Evolutionary conservation across 2,113 vertebrate species (phyloP), one percentile per base, ranked within the genome.

Genomic region (Cheirogaleus medius): DNA sequence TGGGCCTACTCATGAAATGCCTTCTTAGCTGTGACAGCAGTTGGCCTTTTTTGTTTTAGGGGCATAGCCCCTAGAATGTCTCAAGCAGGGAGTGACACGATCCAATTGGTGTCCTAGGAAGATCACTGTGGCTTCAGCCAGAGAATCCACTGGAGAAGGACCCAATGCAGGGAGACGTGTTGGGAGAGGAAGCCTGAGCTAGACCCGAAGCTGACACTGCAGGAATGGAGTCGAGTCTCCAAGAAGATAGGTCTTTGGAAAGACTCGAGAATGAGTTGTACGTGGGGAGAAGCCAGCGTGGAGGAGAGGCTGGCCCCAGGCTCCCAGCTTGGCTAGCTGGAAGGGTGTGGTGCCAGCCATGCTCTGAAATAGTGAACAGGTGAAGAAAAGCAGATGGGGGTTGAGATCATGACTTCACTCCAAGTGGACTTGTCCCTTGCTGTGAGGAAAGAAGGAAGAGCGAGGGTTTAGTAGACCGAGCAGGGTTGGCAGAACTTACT

Each of bases 1-100:
- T 54, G 5, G 39, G 8, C 29, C 60, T 23, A 37, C 15, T 29
- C 23, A 1, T 14, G 29, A 88, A 78, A 32, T 52, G 23, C 42
- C 49, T 18, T 74, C 91, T 71, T 44, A 63, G 44, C 87, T 74
- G 27, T 74, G 83, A 78, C 12, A 37, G 42, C 71, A 47, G 23
- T 54, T 74, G 15, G 54, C 63, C 68, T 96, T 97, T 96, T 96
- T 47, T 15, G 37, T 82, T 84, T 82, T 88, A 13, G 71, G 86
- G 58, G 39, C 77, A 44, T 80, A 47, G 37, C 71, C 23, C 29
- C 76, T 63, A 9, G 1, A 58, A 68, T 13, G 8, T 87, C 39
- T 88, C 49, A 17, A 29, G 60, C 34, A 34, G 52, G 14, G 25
- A 23, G 37, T 3, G 11, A 47, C 4, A 1, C 5, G 4, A 83